Conservation (phyloP, 2,888 invertebrate species). For the Keiferia lycopersicella region DNA sequence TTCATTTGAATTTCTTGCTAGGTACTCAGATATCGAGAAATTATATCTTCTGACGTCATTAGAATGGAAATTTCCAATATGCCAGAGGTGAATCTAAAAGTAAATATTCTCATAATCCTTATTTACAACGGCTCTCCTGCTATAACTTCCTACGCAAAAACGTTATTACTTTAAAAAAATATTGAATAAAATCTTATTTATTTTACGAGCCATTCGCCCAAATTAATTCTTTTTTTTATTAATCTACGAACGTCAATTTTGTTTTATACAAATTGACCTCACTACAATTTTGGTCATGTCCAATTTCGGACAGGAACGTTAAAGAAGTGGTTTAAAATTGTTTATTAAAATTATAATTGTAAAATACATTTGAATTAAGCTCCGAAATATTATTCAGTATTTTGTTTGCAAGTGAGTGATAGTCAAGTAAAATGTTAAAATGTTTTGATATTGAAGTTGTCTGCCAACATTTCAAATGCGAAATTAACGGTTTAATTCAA, state of each 20-base stretch:
- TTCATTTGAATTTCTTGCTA: too few species aligned
- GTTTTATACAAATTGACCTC: constrained; percentile 12
- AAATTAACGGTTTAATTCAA: too few species aligned
- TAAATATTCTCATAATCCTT: not conserved
- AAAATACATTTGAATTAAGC: constrained; percentile 17
- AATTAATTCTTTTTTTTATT: constrained; percentile 8
- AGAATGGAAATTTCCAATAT: not conserved
- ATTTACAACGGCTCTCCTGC: not conserved
- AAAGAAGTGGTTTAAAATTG: not conserved
- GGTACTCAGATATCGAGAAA: too few species aligned
- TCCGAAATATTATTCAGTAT: not conserved
- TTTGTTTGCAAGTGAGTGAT: constrained; percentile 17
- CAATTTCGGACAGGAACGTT: constrained; percentile 9
- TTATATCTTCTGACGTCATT: not conserved
- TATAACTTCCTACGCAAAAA: constrained; percentile 7
- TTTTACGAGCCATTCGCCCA: constrained; percentile 5
- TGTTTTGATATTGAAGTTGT: not conserved
- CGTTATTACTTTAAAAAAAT: not conserved
- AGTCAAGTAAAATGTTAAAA: not conserved
- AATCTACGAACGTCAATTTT: constrained; percentile 1
- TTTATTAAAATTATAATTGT: constrained; percentile 10
- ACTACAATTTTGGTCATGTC: constrained; percentile 4
- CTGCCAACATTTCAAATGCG: too few species aligned
- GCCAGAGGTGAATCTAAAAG: not conserved
- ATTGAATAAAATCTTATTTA: constrained; percentile 13